Evolutionary conservation across 1,140 invertebrate species (phyloP).

Genomic region (Trichogramma pretiosum): DNA sequence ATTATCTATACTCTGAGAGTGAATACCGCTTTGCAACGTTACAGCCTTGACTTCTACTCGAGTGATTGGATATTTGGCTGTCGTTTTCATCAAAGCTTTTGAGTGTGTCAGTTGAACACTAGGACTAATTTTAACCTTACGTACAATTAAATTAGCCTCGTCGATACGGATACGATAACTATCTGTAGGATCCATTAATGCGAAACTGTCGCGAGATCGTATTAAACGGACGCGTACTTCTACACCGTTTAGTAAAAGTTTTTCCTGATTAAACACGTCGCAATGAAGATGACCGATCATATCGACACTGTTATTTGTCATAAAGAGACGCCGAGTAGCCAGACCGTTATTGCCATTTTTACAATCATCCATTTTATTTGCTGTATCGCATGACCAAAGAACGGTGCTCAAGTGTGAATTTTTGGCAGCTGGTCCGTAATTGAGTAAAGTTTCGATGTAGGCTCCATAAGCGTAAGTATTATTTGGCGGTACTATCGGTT

Average conservation of each 20-base stretch:
- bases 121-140: constrained; percentile 20
- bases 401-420: constrained; percentile 32
- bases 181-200: constrained; percentile 31
- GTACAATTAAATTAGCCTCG: constrained; percentile 31
- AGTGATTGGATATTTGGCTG: constrained; percentile 39
- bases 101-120: constrained; percentile 13
- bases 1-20: constrained; percentile 33
- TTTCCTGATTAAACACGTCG: constrained; percentile 33
- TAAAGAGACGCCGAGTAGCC: constrained; percentile 1
- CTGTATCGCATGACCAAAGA: constrained; percentile 23
- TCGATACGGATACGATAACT: constrained; percentile 22
- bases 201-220: constrained; percentile 31
- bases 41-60: constrained; percentile 34
- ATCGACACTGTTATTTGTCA: constrained; percentile 8
- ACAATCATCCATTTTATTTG: too few species aligned
- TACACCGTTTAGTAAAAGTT: constrained; percentile 36
- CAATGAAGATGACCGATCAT: constrained; percentile 16
- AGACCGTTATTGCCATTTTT: too few species aligned
- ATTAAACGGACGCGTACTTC: constrained; percentile 33
- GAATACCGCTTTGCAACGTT: constrained; percentile 28
- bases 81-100: constrained; percentile 21
- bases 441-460: constrained; percentile 40
- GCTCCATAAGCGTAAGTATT: constrained; percentile 41
- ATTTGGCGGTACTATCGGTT: constrained; percentile 36
- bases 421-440: constrained; percentile 37